These are phyloP conservation scores for Potorous gilbertii DNA, from an alignment of 2,797 vertebrate genomes.

Conservation along the genomic window DNA sequence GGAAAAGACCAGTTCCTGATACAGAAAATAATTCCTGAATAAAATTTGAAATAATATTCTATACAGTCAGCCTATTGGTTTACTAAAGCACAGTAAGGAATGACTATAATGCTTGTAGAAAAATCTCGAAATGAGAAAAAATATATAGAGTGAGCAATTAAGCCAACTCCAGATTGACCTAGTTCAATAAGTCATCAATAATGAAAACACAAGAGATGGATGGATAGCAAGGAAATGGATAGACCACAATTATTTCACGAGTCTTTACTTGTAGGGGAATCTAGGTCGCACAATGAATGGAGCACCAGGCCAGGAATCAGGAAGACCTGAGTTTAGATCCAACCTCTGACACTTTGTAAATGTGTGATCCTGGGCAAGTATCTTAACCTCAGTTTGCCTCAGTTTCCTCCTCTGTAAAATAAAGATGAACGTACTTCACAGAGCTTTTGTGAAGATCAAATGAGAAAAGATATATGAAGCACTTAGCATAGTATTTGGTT, in stretches of 20 bases:
- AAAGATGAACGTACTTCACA: not conserved
- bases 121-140: not conserved
- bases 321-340: not conserved
- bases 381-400: not conserved
- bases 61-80: not conserved
- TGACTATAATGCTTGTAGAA: not conserved
- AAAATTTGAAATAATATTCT: not conserved
- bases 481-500: not conserved
- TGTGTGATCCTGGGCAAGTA: not conserved
- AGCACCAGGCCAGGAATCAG: not conserved
- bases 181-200: not conserved
- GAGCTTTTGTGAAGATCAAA: not conserved
- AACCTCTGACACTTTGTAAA: too few relatives aligned
- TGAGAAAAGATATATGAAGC: not conserved
- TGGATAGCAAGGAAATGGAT: not conserved
- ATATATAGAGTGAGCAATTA: not conserved
- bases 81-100: not conserved
- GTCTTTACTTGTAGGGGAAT: not conserved
- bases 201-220: not conserved
- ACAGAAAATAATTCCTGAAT: not conserved
- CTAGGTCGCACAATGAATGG: not conserved
- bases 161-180: not conserved
- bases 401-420: not conserved
- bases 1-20: not conserved
- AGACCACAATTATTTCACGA: not conserved